Base-by-base conservation (phyloP, 2,888 invertebrate species). In the Eristalis arbustorum region DNA sequence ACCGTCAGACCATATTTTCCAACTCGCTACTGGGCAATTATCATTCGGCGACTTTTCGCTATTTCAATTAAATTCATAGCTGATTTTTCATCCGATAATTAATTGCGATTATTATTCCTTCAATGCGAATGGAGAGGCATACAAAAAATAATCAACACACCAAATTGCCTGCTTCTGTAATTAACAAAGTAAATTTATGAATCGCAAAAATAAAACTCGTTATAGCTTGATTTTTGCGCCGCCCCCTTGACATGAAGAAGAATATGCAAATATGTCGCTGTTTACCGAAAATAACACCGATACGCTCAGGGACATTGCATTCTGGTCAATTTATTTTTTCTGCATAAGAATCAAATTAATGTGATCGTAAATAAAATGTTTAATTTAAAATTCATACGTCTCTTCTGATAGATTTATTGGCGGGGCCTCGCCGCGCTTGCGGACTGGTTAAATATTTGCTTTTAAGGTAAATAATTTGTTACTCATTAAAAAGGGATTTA, bases 181-280 rank as follows among this genome's bases (percentile, higher is more conserved):
- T 81, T 75, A 71, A 76, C 71, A 75, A 75, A 66, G 66, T 57
- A 74, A 81, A 81, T 74, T 80, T 81, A 81, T 74, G 64, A 64
- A 59, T 69, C 57, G 31, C 6, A 13, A 56, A 56, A 67, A 72
- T n/a, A 67, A 11, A 23, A 62, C n/a, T 6, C 6, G 25, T 56
- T 34, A 49, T 49, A n/a, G 14, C 22, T 31, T 57, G n/a, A n/a
- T n/a, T 59, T 40, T 59, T 40, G 11, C 37, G n/a, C n/a, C n/a
- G n/a, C n/a, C n/a, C n/a, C n/a, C n/a, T 42, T 14, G 6, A 34
- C 18, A 49, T 49, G 18, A 49, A 49, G 18, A 49, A 49, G 49
- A 49, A 49, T 18, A 49, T 49, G 49, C 49, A 49, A 49, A 49
- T 49, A 49, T n/a, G 18, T 18, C 49, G 5, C n/a, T 49, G 8